phyloP scores from a whole-genome alignment of 2,888 invertebrate genomes.

The Parapristionchus giblindavisi region DNA sequence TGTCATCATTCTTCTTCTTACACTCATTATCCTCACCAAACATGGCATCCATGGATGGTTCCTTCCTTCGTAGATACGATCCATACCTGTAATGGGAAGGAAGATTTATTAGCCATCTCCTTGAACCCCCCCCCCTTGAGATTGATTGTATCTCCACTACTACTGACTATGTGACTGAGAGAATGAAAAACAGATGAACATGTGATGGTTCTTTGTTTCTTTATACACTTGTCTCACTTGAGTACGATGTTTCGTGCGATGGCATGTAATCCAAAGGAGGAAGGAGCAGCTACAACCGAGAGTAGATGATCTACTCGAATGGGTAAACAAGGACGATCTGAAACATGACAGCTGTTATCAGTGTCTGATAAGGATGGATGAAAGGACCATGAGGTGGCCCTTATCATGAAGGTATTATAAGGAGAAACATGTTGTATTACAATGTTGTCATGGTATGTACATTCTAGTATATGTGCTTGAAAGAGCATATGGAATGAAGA shows the following conservation, averaged over 20 bases:
- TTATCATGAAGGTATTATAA: too few species aligned
- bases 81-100: constrained; percentile 30
- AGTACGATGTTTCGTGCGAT: constrained; percentile 58
- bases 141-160: background rate
- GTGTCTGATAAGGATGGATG: too few species aligned
- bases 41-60: background rate
- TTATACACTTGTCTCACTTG: constrained; percentile 41
- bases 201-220: background rate
- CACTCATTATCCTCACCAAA: constrained; percentile 22
- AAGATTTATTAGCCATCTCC: background rate
- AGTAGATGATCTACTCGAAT: constrained; percentile 26
- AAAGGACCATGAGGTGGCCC: too few species aligned
- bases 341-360: too few species aligned
- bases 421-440: too few species aligned
- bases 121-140: background rate
- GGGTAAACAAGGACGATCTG: constrained; percentile 29
- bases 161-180: background rate
- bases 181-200: background rate
- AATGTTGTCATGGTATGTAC: too few species aligned
- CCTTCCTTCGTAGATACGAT: constrained; percentile 10
- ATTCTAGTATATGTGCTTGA: too few species aligned
- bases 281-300: constrained; percentile 58
- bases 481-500: too few species aligned
- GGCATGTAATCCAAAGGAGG: constrained; percentile 55
- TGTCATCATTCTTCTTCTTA: constrained; percentile 7